phyloP scores from a whole-genome alignment of 2,888 invertebrate species.

The Hybos culiciformis region DNA sequence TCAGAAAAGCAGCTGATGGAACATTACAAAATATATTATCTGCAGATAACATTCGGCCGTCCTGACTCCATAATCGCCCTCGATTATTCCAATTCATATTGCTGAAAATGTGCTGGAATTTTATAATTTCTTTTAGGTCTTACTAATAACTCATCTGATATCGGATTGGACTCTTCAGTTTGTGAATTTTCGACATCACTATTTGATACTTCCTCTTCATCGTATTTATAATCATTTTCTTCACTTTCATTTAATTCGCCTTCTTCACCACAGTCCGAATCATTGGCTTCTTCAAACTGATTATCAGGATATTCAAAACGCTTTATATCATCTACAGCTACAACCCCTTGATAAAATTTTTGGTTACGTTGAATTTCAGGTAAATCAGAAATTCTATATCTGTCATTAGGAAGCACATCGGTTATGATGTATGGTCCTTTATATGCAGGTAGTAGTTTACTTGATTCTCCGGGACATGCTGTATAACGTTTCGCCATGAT shows the following conservation, averaged over 20 bases:
- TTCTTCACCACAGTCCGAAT: background rate
- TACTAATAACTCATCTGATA: too few relatives aligned
- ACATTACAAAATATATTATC: too few relatives aligned
- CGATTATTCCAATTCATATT: too few relatives aligned
- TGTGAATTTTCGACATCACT: too few relatives aligned
- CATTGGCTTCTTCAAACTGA: background rate
- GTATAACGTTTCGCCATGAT: slow-evolving; percentile 18
- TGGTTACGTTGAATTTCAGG: slow-evolving; percentile 1
- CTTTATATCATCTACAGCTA: slow-evolving; percentile 8
- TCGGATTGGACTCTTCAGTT: too few relatives aligned
- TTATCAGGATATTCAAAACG: slow-evolving; percentile 1
- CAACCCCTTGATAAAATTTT: slow-evolving; percentile 6
- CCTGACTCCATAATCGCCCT: too few relatives aligned
- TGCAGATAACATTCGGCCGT: too few relatives aligned
- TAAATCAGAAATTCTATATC: slow-evolving; percentile 18
- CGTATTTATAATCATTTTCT: too few relatives aligned
- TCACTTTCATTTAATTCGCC: slow-evolving; percentile 2
- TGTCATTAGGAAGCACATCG: slow-evolving; percentile 17
- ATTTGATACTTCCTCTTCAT: too few relatives aligned
- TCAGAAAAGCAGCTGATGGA: too few relatives aligned
- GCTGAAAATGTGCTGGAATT: too few relatives aligned
- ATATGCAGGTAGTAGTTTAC: slow-evolving; percentile 19
- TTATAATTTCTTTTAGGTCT: too few relatives aligned
- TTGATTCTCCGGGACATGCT: slow-evolving; percentile 12
- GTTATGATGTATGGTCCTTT: slow-evolving; percentile 19